These are phyloP conservation scores for Maccullochella peelii DNA, from an alignment of 2,113 vertebrate genomes.

Conservation along the genomic window DNA sequence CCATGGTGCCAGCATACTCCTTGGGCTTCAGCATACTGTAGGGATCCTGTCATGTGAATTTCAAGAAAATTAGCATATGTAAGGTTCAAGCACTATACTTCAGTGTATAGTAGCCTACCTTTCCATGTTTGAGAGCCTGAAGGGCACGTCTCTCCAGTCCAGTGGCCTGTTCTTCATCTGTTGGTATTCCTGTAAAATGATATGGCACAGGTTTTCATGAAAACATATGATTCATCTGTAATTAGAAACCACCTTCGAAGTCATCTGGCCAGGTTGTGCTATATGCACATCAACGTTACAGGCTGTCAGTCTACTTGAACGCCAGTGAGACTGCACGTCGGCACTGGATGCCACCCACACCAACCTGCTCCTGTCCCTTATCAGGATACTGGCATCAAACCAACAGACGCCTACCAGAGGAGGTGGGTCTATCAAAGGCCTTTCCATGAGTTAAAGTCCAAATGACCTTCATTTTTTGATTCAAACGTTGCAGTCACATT, in stretches of 20 bases:
- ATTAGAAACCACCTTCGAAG: background rate
- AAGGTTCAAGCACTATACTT: background rate
- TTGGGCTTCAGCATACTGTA: conserved; percentile 78
- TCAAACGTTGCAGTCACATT: background rate
- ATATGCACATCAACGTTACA: background rate
- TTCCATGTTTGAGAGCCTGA: conserved; percentile 81
- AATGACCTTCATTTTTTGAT: conserved; percentile 78
- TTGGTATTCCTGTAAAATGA: conserved; percentile 80
- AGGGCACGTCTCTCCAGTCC: conserved; percentile 83
- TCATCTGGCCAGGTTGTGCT: background rate
- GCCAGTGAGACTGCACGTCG: conserved; percentile 38
- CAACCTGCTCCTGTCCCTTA: conserved; percentile 21
- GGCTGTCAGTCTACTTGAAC: background rate
- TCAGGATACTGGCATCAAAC: conserved; percentile 59
- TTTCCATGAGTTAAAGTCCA: conserved; percentile 43
- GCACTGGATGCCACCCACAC: conserved; percentile 34
- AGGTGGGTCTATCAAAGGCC: conserved; percentile 69
- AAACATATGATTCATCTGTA: background rate
- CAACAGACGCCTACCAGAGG: conserved; percentile 62
- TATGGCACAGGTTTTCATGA: background rate
- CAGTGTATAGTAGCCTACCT: conserved; percentile 59
- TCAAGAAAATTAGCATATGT: background rate
- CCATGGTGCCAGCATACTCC: conserved; percentile 75
- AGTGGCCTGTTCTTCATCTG: conserved; percentile 87
- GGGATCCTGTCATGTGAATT: conserved; percentile 72